Percentiles rank a stretch among this genome's conserved stretches.
Evolutionary conservation across 1,140 invertebrate genomes (phyloP).

Genomic region (Cotesia glomerata): DNA sequence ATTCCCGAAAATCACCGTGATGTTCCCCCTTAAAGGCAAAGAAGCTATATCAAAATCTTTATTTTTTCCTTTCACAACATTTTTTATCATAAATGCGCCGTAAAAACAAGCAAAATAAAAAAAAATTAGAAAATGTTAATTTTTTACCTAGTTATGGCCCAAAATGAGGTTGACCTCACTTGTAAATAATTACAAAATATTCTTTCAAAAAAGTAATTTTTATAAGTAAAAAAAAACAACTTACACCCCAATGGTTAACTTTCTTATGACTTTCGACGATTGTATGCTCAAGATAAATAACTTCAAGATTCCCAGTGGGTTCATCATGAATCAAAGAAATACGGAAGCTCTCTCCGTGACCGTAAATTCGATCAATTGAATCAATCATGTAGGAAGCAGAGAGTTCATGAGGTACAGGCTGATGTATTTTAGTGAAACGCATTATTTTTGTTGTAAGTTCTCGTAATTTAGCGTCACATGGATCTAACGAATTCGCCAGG

Average conservation of each 20-base stretch:
- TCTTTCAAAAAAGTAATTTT: neutral
- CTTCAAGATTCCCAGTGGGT: slow-evolving; percentile 35
- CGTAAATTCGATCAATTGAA: slow-evolving; percentile 45
- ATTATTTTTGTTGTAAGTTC: slow-evolving; percentile 47
- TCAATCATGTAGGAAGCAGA: slow-evolving; percentile 40
- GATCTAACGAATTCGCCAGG: slow-evolving; percentile 50
- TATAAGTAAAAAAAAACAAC: slow-evolving; percentile 34
- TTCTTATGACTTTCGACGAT: slow-evolving; percentile 28
- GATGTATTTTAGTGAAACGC: slow-evolving; percentile 40
- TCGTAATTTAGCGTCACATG: slow-evolving; percentile 44
- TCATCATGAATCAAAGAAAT: slow-evolving; percentile 33
- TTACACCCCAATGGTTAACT: slow-evolving; percentile 22
- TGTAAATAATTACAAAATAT: too few species aligned
- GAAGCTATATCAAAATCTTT: too few species aligned
- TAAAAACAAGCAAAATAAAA: too few species aligned
- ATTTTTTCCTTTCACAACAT: too few species aligned
- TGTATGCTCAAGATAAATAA: slow-evolving; percentile 33
- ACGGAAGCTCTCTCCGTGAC: slow-evolving; percentile 38
- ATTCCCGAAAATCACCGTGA: too few species aligned
- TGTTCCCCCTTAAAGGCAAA: too few species aligned
- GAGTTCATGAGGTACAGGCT: slow-evolving; percentile 23
- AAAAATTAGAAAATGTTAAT: too few species aligned
- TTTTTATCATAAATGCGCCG: too few species aligned
- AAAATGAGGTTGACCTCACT: too few species aligned
- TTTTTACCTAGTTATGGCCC: too few species aligned